Evolutionary conservation across 2,888 invertebrate species (phyloP), one percentile per base, ranked within the genome.

Genomic region (Drosophila ustulata): DNA sequence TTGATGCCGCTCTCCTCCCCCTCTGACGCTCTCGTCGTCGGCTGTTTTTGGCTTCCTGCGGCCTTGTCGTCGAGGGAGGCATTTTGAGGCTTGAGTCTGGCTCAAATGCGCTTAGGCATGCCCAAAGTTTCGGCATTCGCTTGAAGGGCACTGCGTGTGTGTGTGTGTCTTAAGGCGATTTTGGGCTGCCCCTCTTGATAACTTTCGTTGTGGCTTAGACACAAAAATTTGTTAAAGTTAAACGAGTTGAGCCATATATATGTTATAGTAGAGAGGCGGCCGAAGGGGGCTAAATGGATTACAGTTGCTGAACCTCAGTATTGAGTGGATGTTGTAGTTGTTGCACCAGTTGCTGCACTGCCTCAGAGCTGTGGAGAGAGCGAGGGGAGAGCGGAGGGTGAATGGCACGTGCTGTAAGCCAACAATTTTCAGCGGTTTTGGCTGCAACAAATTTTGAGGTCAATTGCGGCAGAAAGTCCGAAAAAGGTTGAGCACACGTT

Each of bases 141-240:
- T 50, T 28, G 57, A 43, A 39, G 43, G 55, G 45, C 61, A 32
- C n/a, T 37, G 53, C 1, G 7, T 34, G 34, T 18, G 18, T 23
- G 13, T 28, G 65, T 50, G 55, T 13, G 52, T 46, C 56, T 46
- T 76, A 71, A 65, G 73, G 56, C 49, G 41, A 45, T 57, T 73
- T 68, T 13, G 37, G 9, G 37, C 41, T 43, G 30, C 32, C 41
- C 47, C 32, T 55, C 58, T 66, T 47, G 62, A 59, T 45, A 74
- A 78, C 79, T 71, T 84, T 67, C 66, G 41, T 51, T 67, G 79
- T 65, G 82, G 85, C 84, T 84, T 81, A 71, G 67, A 67, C 51
- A 41, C 59, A 63, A 56, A 81, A 80, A 80, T 80, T 81, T 84
- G 75, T 52, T 53, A 71, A 78, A 84, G 59, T 78, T 75, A 61